phyloP scores from a whole-genome alignment of 1,140 invertebrate species.

The Calliopsis andreniformis region DNA sequence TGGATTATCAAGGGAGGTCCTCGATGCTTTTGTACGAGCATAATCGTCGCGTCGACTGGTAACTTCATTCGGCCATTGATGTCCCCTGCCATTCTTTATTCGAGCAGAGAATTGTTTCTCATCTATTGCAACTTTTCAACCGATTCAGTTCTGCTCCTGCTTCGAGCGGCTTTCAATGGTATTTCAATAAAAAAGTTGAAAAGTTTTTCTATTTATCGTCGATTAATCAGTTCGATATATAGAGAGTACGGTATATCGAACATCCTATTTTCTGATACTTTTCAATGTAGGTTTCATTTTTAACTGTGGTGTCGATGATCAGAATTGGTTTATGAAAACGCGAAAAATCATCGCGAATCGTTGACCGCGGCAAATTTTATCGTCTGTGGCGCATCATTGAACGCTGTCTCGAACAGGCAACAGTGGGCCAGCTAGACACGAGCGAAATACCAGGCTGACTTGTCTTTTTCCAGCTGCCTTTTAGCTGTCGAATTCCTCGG shows the following conservation, averaged over 20 bases:
- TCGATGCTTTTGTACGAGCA: neutral
- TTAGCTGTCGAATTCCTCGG: conserved; percentile 12
- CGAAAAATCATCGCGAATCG: conserved; percentile 42
- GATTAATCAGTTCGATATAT: too few species aligned
- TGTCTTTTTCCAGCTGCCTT: conserved; percentile 14
- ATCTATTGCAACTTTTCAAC: too few species aligned
- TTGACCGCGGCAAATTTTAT: conserved; percentile 39
- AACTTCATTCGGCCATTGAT: too few species aligned
- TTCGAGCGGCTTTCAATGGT: too few species aligned
- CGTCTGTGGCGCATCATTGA: conserved; percentile 32
- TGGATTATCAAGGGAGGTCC: neutral
- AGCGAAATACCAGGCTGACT: conserved; percentile 6
- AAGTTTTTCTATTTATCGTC: too few species aligned
- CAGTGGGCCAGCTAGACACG: neutral
- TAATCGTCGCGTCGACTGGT: neutral
- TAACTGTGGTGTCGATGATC: conserved; percentile 12
- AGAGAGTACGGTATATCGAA: too few species aligned
- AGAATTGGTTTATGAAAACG: conserved; percentile 14
- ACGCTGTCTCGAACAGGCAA: conserved; percentile 23
- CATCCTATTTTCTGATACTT: neutral
- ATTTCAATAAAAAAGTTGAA: too few species aligned
- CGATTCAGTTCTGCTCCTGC: too few species aligned
- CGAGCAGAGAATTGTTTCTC: neutral
- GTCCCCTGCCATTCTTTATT: neutral
- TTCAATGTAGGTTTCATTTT: conserved; percentile 25